Base-by-base conservation (phyloP, 2,888 invertebrate genomes). In the Chalcis sispes region DNA sequence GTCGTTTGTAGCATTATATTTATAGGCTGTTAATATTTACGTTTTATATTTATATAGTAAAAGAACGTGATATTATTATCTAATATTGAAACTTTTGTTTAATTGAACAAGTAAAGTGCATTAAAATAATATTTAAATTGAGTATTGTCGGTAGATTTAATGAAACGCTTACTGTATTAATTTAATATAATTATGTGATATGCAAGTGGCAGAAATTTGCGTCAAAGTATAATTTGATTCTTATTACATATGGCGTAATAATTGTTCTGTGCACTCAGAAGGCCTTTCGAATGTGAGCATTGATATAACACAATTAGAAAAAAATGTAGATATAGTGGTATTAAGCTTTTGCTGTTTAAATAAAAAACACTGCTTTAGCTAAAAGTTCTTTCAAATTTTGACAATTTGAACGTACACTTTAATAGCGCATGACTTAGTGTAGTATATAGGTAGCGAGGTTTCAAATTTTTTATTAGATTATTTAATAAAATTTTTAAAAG, bases 211-310 rank as follows among this genome's bases (percentile, higher is more conserved):
- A 85, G 83, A 78, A 69, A 77, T 79, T 61, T 76, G 36, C 27
- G 56, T 59, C 59, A 74, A 67, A 75, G 74, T 81, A 70, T 70
- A 72, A 79, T 78, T 71, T 78, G 61, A 81, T 83, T 83, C 79
- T 80, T 81, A 83, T 79, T 84, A 82, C 77, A 84, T 83, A 81
- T 80, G 79, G 81, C 83, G n/a, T n/a, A n/a, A 80, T 83, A 85
- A 85, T 81, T 86, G 72, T 86, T 82, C 82, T 78, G 82, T 86
- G 85, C 86, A 85, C 82, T 80, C 86, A 85, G 86, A 86, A 81
- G 86, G 85, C 84, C 84, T 85, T 84, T 83, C 85, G 84, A 86
- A 85, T 86, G 86, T 86, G 86, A 86, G 86, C 86, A 86, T 86
- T 85, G 80, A 81, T 82, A 84, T 73, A 83, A 84, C 83, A 83